phyloP scores from a whole-genome alignment of 1,140 invertebrate species.

The Panagrolaimus sp. region DNA sequence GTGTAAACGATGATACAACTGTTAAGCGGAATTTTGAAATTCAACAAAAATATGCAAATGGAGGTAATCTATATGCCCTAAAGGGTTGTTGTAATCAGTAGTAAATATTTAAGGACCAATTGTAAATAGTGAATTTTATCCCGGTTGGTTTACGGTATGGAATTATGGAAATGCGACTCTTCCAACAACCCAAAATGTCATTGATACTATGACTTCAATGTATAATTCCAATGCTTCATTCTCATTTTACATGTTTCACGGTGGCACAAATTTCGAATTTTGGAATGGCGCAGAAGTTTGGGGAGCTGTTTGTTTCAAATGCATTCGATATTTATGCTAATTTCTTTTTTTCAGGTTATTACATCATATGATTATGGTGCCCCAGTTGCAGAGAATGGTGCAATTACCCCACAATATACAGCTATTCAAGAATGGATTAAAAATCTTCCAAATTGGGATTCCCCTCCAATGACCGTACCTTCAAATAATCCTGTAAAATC shows the following conservation, averaged over 20 bases:
- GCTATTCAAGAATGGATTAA: conserved; percentile 69
- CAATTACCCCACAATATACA: conserved; percentile 75
- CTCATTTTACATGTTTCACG: conserved; percentile 72
- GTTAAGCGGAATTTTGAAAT: conserved; percentile 27
- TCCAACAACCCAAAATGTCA: conserved; percentile 62
- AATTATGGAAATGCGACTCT: conserved; percentile 64
- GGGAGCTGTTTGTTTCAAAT: conserved; percentile 59
- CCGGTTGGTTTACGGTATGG: conserved; percentile 81
- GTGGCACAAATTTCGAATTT: conserved; percentile 71
- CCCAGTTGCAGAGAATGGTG: conserved; percentile 75
- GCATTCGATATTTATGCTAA: too few relatives aligned
- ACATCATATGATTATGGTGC: conserved; percentile 84
- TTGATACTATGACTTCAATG: conserved; percentile 65
- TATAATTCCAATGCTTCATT: conserved; percentile 62
- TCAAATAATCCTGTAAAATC: conserved; percentile 20
- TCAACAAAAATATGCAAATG: conserved; percentile 29
- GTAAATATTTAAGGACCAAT: conserved; percentile 60
- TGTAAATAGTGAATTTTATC: conserved; percentile 83
- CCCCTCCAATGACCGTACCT: conserved; percentile 24
- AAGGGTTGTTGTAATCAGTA: too few relatives aligned
- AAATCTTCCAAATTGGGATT: conserved; percentile 63
- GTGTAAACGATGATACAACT: background rate
- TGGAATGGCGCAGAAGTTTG: conserved; percentile 66
- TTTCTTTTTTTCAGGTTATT: conserved; percentile 63
- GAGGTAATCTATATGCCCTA: conserved; percentile 16